Base-by-base conservation (phyloP, 1,140 invertebrate genomes). In the Druon quercuslanigerum region DNA sequence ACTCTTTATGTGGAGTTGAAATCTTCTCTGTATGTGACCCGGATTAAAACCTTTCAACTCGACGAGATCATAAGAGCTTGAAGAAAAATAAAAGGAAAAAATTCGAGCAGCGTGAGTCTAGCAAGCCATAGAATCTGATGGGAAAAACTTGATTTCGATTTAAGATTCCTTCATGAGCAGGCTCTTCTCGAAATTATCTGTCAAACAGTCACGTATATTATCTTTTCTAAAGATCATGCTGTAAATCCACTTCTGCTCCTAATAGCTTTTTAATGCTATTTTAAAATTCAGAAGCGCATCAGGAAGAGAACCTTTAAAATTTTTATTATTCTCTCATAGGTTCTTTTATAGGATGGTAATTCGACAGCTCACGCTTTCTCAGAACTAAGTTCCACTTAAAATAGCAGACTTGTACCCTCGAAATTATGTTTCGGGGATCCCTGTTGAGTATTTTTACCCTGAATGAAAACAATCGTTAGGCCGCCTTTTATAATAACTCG, bases 181-280 rank as follows among this genome's bases (percentile, higher is more conserved):
- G 12, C 54, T 57, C 19, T 57, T 57, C 19, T 57, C 54, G 13
- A 20, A 20, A 57, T 57, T 19, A 57, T 57, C 54, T 20, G 19
- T 57, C 54, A 57, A 20, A 57, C 54, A 57, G 54, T 57, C 54
- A 57, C 54, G 54, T 57, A 20, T 57, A 57, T 57, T 57, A 57
- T 20, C 19, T 57, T 19, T 57, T 57, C 54, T 17, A 57, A 3
- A 57, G 54, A 57, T 57, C 54, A 11, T 57, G 54, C 54, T 57
- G 3, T 57, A 57, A 57, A 57, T 57, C 54, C 54, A 57, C 54
- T 57, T 17, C 11, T 57, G 54, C 54, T 57, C 19, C 25, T 57
- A 57, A 57, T 57, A 57, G 54, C 54, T 57, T 57, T 57, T 25
- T 57, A 57, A 57, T 57, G 54, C 19, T 17, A 9, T 57, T 20